Evolutionary conservation across 2,888 invertebrate genomes (phyloP).

Genomic region (Sarcophaga variegata): DNA sequence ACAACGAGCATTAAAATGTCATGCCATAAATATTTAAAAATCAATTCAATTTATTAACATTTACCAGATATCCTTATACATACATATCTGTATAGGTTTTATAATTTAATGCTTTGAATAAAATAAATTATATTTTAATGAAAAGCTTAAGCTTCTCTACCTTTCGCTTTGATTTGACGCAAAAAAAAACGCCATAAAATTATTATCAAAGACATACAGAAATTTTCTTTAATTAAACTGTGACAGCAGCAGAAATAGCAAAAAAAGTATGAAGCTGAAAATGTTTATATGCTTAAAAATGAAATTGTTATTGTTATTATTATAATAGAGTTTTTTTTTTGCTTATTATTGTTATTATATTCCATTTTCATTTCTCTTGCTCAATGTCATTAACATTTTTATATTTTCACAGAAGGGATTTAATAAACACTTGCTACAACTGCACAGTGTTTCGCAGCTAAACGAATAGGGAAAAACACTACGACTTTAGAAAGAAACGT

Average conservation of each 20-base stretch:
- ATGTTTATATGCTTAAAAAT: conserved; percentile 44
- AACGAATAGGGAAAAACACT: not conserved
- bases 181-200: too few species aligned
- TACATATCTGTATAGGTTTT: not conserved
- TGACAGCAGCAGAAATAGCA: conserved; percentile 30
- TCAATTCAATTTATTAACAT: not conserved
- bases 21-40: not conserved
- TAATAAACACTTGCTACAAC: conserved; percentile 43
- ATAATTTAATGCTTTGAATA: too few species aligned
- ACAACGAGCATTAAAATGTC: not conserved
- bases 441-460: conserved; percentile 29
- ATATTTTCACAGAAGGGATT: conserved; percentile 55
- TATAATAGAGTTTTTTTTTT: conserved; percentile 14
- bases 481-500: too few species aligned
- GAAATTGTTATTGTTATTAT: conserved; percentile 64
- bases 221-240: conserved; percentile 54
- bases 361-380: conserved; percentile 49
- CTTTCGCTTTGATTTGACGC: too few species aligned
- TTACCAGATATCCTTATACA: not conserved
- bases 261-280: not conserved
- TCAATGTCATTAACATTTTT: conserved; percentile 62
- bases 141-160: too few species aligned
- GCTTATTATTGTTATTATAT: conserved; percentile 34
- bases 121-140: too few species aligned
- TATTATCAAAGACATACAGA: too few species aligned